phyloP scores from a whole-genome alignment of 2,113 vertebrate genomes.

The Indicator maculatus region DNA sequence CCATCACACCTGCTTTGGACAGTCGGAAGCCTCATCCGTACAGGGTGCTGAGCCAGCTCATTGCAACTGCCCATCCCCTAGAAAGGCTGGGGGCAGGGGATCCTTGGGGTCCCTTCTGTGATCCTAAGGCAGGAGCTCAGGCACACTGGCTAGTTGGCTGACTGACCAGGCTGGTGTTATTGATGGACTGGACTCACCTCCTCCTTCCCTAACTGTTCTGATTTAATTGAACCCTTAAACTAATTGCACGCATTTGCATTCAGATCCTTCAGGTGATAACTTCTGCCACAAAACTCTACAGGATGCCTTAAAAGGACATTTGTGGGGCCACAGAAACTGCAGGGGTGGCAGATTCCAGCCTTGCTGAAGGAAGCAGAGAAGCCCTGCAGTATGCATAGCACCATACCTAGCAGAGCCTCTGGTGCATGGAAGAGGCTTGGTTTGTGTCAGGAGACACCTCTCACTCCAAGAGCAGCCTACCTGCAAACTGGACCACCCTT shows the following conservation, averaged over 20 bases:
- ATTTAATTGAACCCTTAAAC: not conserved
- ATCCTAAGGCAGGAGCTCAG: no score
- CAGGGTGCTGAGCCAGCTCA: no score
- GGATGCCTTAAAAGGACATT: not conserved
- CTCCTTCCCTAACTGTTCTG: not conserved
- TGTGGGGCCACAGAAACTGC: not conserved
- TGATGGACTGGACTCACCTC: not conserved
- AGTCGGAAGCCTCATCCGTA: no score
- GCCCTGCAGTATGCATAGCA: not conserved
- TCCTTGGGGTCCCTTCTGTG: no score
- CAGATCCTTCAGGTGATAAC: not conserved
- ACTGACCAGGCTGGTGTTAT: not conserved
- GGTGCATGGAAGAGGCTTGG: not conserved
- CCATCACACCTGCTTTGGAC: no score
- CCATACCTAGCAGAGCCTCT: not conserved
- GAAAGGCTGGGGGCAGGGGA: no score
- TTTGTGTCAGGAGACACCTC: not conserved
- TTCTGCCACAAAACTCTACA: not conserved
- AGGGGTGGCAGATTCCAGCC: not conserved
- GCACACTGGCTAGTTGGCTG: not conserved
- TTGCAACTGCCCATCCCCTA: no score
- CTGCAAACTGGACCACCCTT: not conserved
- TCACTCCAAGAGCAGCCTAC: not conserved
- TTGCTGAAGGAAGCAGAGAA: not conserved
- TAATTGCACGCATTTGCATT: not conserved